Evolutionary conservation across 2,113 vertebrate genomes (phyloP).

Genomic region (Oryzias curvinotus): DNA sequence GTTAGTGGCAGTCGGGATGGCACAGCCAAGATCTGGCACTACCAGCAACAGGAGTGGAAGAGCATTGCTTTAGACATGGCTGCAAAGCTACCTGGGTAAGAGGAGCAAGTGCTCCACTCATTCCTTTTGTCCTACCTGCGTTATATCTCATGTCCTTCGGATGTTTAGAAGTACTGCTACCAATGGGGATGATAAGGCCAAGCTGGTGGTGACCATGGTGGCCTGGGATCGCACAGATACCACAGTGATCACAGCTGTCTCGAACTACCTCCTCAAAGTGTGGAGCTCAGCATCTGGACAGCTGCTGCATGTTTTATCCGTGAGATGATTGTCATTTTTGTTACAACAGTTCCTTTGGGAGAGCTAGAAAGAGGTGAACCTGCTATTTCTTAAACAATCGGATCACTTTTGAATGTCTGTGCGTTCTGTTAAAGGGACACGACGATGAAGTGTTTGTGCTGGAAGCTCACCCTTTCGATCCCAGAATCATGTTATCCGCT

Average conservation of each 20-base stretch:
- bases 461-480: slow-evolving; percentile 95
- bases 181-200: slow-evolving; percentile 90
- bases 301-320: slow-evolving; percentile 90
- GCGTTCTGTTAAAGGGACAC: slow-evolving; percentile 82
- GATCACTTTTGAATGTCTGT: background rate
- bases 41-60: slow-evolving; percentile 97
- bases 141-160: background rate
- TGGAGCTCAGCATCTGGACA: slow-evolving; percentile 90
- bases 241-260: slow-evolving; percentile 93
- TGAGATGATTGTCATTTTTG: slow-evolving; percentile 71
- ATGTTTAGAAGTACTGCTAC: slow-evolving; percentile 74
- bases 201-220: slow-evolving; percentile 97
- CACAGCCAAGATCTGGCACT: slow-evolving; percentile 93
- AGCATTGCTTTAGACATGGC: slow-evolving; percentile 89
- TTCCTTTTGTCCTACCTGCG: background rate
- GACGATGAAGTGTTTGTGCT: slow-evolving; percentile 97
- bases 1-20: slow-evolving; percentile 97
- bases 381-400: background rate
- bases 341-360: background rate
- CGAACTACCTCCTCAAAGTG: slow-evolving; percentile 96
- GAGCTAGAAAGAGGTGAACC: background rate
- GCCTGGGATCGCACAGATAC: slow-evolving; percentile 92
- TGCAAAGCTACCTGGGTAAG: slow-evolving; percentile 91
- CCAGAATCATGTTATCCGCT: slow-evolving; percentile 93
- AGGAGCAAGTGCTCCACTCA: background rate